Evolutionary conservation across 2,888 invertebrate species (phyloP), one percentile per base, ranked within the genome.

Genomic region (Mylabris sibirica): DNA sequence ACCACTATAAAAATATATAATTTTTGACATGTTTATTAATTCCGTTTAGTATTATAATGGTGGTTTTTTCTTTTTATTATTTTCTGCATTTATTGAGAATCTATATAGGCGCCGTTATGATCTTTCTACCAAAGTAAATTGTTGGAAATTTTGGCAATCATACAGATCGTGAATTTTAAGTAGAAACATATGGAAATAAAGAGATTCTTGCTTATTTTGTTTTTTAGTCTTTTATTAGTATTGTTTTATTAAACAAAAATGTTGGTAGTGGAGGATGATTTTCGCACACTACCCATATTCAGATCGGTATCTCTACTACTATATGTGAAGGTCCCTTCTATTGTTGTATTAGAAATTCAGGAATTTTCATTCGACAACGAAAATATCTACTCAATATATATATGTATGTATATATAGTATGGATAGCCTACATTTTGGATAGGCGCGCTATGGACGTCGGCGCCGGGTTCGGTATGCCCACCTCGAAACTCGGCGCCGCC

Each of bases 401-500:
- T n/a, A n/a, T n/a, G n/a, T n/a, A n/a, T n/a, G n/a, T n/a, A 38
- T 38, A 38, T 38, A 38, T 12, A 38, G 38, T 17, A 49, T 49
- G 44, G 49, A 20, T 63, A 64, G 64, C 64, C 64, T 64, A 64
- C 53, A 64, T 63, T 64, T 63, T 41, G 41, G 41, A 44, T 64
- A 64, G 64, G 64, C 64, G 64, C 64, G 64, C 53, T 64, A 14
- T 41, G 53, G 30, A 53, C 53, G 49, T 49, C 64, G 64, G 49
- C 30, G 44, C 60, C 60, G 30, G 57, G 14, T 17, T 34, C 9
- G 30, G 49, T 59, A 53, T 60, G 59, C 59, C 60, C 65, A 66
- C 66, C 66, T 66, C 66, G 59, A 34, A 17, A 22, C 24, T 60
- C 64, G 67, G 57, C 67, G 67, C 67, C 67, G 63, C 63, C 66